A percentile compares a stretch with the other conserved stretches of the same genome.
These are phyloP conservation scores for Phalangium opilio DNA, from an alignment of 2,888 invertebrate genomes.

Conservation along the genomic window DNA sequence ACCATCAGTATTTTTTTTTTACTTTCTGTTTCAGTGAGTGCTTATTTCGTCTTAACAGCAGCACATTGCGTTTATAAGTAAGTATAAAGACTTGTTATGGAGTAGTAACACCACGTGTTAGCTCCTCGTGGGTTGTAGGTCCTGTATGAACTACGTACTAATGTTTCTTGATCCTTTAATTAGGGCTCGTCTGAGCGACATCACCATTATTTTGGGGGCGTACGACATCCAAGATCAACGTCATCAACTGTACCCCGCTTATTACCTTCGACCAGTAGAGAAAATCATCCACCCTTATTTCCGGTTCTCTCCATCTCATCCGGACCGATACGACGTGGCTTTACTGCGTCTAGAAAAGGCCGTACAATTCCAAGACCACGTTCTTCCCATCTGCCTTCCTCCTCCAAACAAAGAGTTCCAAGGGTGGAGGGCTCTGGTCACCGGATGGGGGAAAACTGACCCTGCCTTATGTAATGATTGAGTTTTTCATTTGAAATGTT, in stretches of 20 bases:
- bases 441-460: constrained; percentile 72
- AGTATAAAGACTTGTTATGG: no score
- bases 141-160: no score
- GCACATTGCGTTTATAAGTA: constrained; percentile 59
- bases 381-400: constrained; percentile 64
- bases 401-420: constrained; percentile 29
- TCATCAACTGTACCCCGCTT: constrained; percentile 45
- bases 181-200: constrained; percentile 52
- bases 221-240: constrained; percentile 58
- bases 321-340: constrained; percentile 52
- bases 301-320: constrained; percentile 63
- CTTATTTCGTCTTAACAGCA: constrained; percentile 57
- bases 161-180: no score
- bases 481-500: background rate
- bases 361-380: constrained; percentile 47
- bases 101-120: no score
- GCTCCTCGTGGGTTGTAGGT: no score
- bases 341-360: constrained; percentile 52
- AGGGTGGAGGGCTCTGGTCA: constrained; percentile 48
- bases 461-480: constrained; percentile 30
- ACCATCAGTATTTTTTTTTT: no score
- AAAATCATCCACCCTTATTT: constrained; percentile 65
- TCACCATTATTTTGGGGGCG: constrained; percentile 62
- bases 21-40: constrained; percentile 37
- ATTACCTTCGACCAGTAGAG: constrained; percentile 50